Percentiles rank a stretch among this genome's conserved stretches.
Evolutionary conservation across 2,888 invertebrate genomes (phyloP).

Genomic region (Synergus itoensis): DNA sequence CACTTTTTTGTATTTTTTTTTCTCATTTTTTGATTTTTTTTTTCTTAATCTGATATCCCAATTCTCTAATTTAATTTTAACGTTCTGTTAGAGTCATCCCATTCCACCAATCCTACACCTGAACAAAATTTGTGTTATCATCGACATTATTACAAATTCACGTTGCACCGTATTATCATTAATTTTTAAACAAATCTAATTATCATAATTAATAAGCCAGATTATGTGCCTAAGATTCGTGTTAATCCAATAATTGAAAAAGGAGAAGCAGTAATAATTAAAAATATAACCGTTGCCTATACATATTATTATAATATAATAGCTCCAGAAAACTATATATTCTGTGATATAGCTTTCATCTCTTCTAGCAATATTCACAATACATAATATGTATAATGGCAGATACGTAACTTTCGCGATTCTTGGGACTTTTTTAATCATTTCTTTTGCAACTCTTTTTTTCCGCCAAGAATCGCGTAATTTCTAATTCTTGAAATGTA

Average conservation of each 20-base stretch:
- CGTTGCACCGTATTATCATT: constrained; percentile 51
- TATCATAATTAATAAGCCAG: constrained; percentile 51
- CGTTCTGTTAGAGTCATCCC: constrained; percentile 66
- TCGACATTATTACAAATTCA: constrained; percentile 47
- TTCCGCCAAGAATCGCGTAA: constrained; percentile 44
- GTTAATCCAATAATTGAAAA: constrained; percentile 13
- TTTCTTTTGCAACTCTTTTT: constrained; percentile 35
- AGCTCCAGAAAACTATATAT: constrained; percentile 2
- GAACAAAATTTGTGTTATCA: constrained; percentile 51
- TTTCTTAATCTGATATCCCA: constrained; percentile 43
- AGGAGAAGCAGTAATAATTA: constrained; percentile 25
- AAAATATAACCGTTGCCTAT: background rate
- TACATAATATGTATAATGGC: constrained; percentile 31
- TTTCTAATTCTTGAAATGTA: constrained; percentile 40
- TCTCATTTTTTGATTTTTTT: constrained; percentile 47
- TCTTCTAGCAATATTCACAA: constrained; percentile 54
- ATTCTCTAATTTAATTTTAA: constrained; percentile 47
- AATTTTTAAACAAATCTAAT: constrained; percentile 49
- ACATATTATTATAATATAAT: background rate
- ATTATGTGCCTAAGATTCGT: constrained; percentile 52
- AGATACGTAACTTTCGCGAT: constrained; percentile 11
- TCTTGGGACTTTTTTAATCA: background rate
- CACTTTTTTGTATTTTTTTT: constrained; percentile 47
- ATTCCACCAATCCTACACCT: constrained; percentile 56
- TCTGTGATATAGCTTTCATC: constrained; percentile 47